Conservation (phyloP, 2,888 invertebrate genomes). For the Synergus itoensis region DNA sequence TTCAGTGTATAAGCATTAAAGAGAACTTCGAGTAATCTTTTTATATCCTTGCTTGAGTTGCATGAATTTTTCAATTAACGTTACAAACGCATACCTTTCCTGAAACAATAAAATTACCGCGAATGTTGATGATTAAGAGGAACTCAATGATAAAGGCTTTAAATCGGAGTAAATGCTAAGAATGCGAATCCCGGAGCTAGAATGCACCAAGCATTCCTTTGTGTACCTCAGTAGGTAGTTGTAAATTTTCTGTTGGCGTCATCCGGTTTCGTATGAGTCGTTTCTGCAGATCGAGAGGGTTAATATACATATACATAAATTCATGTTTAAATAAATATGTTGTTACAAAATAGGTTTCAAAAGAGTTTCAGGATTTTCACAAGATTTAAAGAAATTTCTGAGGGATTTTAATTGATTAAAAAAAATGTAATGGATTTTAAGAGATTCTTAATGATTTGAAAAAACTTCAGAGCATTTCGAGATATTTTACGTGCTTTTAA, state of each 20-base stretch:
- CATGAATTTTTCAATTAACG: neutral
- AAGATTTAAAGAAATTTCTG: no score
- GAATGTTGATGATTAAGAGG: conserved; percentile 30
- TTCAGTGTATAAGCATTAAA: neutral
- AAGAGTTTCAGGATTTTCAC: no score
- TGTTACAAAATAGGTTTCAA: no score
- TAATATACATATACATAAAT: neutral
- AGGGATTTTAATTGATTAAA: no score
- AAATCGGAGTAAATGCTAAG: conserved; percentile 32
- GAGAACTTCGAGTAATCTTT: neutral
- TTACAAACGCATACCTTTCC: neutral
- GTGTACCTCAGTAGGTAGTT: conserved; percentile 37
- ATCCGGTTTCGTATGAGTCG: conserved; percentile 39
- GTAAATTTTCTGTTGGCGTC: conserved; percentile 40
- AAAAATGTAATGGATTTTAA: no score
- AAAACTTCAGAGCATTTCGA: no score
- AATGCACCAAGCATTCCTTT: conserved; percentile 39
- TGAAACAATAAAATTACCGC: conserved; percentile 30
- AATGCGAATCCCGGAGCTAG: conserved; percentile 39
- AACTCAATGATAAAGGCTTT: conserved; percentile 16
- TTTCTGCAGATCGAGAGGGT: conserved; percentile 6
- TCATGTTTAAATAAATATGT: no score
- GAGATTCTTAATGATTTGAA: no score
- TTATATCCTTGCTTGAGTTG: conserved; percentile 4
- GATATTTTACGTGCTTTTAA: no score